Conservation (phyloP, 2,113 vertebrate genomes). For the Mormyrus lacerda region DNA sequence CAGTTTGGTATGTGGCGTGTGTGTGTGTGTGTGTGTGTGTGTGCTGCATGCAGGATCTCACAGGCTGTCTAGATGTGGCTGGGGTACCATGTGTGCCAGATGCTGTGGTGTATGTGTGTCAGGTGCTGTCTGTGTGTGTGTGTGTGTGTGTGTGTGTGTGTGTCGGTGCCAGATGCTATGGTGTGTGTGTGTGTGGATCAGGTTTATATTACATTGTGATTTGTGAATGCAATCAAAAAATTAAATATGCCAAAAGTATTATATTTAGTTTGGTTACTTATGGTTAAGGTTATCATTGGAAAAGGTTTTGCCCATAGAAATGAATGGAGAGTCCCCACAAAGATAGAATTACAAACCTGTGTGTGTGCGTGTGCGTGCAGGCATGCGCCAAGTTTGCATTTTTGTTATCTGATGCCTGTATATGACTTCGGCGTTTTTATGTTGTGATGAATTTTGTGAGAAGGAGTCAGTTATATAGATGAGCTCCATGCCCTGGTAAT, state of each 20-base stretch:
- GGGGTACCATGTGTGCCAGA: neutral
- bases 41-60: no score
- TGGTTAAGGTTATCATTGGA: no score
- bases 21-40: neutral
- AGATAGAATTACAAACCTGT: neutral
- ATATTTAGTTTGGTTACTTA: no score
- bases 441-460: neutral
- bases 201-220: no score
- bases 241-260: no score
- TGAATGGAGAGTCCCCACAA: no score
- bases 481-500: neutral
- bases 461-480: neutral
- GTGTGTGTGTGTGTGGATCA: no score
- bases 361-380: neutral
- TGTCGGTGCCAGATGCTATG: no score
- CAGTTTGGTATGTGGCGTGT: neutral
- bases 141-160: neutral
- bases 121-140: neutral
- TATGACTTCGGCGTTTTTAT: neutral
- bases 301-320: no score
- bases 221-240: no score
- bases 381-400: neutral
- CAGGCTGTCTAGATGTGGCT: no score
- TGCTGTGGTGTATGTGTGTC: neutral
- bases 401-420: neutral